These are phyloP conservation scores for Drosophila fungiperda DNA, from an alignment of 2,888 invertebrate species.

Conservation along the genomic window DNA sequence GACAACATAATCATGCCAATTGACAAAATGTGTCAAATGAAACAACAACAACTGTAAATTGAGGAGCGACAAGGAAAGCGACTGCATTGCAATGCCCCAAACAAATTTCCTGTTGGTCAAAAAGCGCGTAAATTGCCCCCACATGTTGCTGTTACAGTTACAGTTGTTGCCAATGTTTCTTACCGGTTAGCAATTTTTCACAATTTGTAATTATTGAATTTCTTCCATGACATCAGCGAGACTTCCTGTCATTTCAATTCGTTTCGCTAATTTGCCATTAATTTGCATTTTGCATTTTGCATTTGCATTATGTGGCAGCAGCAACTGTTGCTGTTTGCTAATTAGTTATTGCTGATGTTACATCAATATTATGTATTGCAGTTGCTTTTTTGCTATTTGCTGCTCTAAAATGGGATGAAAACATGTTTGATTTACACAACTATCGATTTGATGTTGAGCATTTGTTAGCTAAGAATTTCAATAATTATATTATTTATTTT, in stretches of 20 bases:
- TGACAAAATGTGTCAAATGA: slow-evolving; percentile 66
- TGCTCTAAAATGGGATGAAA: slow-evolving; percentile 22
- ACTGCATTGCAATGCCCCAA: slow-evolving; percentile 45
- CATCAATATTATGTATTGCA: slow-evolving; percentile 8
- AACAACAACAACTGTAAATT: slow-evolving; percentile 17
- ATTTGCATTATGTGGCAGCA: slow-evolving; percentile 55
- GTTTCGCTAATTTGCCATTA: slow-evolving; percentile 65
- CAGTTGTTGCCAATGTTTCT: slow-evolving; percentile 8
- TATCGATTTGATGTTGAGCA: slow-evolving; percentile 10
- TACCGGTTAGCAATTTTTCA: slow-evolving; percentile 62
- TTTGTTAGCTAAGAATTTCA: not conserved
- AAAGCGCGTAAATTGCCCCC: slow-evolving; percentile 69
- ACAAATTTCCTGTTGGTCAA: slow-evolving; percentile 70
- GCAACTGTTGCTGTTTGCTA: slow-evolving; percentile 34
- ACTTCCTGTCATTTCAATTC: slow-evolving; percentile 66
- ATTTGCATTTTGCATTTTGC: slow-evolving; percentile 63
- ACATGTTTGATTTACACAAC: slow-evolving; percentile 24
- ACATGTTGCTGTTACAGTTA: slow-evolving; percentile 6
- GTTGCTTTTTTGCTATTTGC: slow-evolving; percentile 14
- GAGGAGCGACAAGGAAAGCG: slow-evolving; percentile 37
- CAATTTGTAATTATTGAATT: slow-evolving; percentile 74
- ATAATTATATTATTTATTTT: not conserved
- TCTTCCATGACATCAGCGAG: slow-evolving; percentile 71
- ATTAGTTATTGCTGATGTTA: slow-evolving; percentile 38
- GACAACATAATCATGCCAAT: slow-evolving; percentile 75